Conservation (phyloP, 2,888 invertebrate genomes). For the Lasioglossum zephyrum region DNA sequence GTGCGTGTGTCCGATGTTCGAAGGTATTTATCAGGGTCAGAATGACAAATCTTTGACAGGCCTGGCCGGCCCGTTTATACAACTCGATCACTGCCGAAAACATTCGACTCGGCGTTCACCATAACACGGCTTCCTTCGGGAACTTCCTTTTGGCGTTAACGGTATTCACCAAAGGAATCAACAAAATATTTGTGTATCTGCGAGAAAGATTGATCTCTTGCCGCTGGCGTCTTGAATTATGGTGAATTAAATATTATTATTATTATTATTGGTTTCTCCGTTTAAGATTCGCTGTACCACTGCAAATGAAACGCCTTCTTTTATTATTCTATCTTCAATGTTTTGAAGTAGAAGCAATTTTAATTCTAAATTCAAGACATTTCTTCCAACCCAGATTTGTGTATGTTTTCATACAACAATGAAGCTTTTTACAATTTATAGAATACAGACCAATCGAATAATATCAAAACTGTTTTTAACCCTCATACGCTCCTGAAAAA, state of each 20-base stretch:
- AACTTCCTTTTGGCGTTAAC: slow-evolving; percentile 16
- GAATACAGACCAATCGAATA: no score
- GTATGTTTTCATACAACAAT: no score
- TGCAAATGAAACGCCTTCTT: not conserved
- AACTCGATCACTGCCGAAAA: slow-evolving; percentile 28
- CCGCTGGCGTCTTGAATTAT: not conserved
- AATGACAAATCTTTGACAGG: slow-evolving; percentile 26
- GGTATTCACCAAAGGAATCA: slow-evolving; percentile 19
- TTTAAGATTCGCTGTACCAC: not conserved
- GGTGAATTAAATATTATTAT: no score
- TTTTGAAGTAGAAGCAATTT: no score
- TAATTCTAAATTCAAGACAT: no score
- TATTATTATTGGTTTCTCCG: not conserved
- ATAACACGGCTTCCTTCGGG: not conserved
- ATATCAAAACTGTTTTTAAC: no score
- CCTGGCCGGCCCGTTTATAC: slow-evolving; percentile 5
- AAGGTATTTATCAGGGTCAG: slow-evolving; percentile 10
- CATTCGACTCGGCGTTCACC: slow-evolving; percentile 6
- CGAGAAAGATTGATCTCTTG: not conserved
- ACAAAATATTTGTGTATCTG: not conserved
- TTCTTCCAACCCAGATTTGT: no score
- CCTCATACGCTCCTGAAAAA: no score
- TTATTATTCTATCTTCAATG: not conserved
- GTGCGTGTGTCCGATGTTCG: not conserved
- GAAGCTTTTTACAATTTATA: no score